Evolutionary conservation across 2,888 invertebrate species (phyloP).

Genomic region (Aphelenchoides bicaudatus): DNA sequence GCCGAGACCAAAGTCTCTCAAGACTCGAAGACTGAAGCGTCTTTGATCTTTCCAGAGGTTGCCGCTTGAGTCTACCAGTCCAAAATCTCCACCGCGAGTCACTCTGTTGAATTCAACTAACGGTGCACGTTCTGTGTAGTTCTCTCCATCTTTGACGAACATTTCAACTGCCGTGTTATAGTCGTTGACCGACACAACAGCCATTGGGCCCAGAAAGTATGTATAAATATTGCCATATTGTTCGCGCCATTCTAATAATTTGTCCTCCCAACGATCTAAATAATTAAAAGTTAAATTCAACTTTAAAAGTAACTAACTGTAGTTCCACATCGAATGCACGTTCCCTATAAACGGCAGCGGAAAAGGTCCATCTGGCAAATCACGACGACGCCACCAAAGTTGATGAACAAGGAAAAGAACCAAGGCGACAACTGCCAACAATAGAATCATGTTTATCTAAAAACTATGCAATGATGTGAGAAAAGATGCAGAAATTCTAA

Average conservation of each 20-base stretch:
- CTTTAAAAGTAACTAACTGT: no score
- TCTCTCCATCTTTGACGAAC: slow-evolving; percentile 27
- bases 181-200: slow-evolving; percentile 22
- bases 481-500: no score
- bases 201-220: slow-evolving; percentile 16
- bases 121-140: background rate
- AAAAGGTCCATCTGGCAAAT: slow-evolving; percentile 12
- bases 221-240: slow-evolving; percentile 28
- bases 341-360: slow-evolving; percentile 21
- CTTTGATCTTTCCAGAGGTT: slow-evolving; percentile 13
- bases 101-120: no score
- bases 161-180: slow-evolving; percentile 10
- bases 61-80: slow-evolving; percentile 11
- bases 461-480: no score
- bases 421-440: background rate
- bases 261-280: slow-evolving; percentile 20
- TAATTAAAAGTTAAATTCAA: no score
- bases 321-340: background rate
- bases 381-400: background rate
- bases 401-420: slow-evolving; percentile 6
- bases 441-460: no score
- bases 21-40: slow-evolving; percentile 2
- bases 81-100: slow-evolving; percentile 13
- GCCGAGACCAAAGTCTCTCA: slow-evolving; percentile 18
- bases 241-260: slow-evolving; percentile 21